Conservation (phyloP, 2,888 invertebrate species). For the Ichneumoninae sp. region DNA sequence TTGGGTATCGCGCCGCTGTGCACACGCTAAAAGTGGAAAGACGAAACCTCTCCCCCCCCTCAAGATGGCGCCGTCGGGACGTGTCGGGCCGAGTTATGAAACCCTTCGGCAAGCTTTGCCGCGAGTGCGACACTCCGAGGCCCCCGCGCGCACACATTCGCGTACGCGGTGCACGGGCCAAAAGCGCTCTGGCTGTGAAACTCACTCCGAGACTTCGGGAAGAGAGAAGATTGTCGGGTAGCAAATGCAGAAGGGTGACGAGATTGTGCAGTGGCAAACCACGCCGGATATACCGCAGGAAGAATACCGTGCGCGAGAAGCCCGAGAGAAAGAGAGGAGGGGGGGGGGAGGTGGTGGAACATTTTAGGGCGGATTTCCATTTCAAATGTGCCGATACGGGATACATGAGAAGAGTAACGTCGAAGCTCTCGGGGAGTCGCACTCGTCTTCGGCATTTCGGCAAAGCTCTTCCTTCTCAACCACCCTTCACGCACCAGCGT, state of each 20-base stretch:
- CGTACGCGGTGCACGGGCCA: conserved; percentile 18
- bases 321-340: conserved; percentile 22
- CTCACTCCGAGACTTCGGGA: conserved; percentile 33
- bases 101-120: conserved; percentile 68
- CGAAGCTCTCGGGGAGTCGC: conserved; percentile 40
- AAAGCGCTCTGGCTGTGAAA: conserved; percentile 35
- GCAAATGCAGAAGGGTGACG: conserved; percentile 43
- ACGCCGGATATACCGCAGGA: conserved; percentile 27
- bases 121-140: conserved; percentile 30
- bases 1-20: background rate
- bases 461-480: conserved; percentile 19
- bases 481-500: conserved; percentile 49
- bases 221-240: conserved; percentile 35
- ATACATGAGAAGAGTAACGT: conserved; percentile 41
- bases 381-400: conserved; percentile 74
- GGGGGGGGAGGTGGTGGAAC: conserved; percentile 17
- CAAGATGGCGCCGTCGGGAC: conserved; percentile 76
- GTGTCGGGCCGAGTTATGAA: conserved; percentile 77
- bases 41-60: conserved; percentile 59
- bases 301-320: conserved; percentile 23
- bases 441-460: conserved; percentile 57
- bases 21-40: conserved; percentile 64
- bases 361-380: conserved; percentile 77
- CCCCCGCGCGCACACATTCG: conserved; percentile 2
- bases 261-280: conserved; percentile 42